Evolutionary conservation across 2,113 vertebrate genomes (phyloP).

Genomic region (Holacanthus passer): DNA sequence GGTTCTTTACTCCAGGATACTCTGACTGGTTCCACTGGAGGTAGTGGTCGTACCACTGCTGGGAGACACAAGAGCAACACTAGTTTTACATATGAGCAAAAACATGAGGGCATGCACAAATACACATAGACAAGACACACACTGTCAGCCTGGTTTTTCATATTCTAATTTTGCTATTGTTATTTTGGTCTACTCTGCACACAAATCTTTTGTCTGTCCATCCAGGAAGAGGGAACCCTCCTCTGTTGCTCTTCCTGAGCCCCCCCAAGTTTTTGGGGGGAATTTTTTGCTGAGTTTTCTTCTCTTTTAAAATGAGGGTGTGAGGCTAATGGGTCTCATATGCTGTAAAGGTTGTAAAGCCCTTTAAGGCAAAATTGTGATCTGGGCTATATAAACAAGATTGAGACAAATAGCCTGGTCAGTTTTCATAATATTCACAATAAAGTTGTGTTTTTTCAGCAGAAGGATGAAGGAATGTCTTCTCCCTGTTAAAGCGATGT

Average conservation of each 20-base stretch:
- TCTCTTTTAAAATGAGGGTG: too few species aligned
- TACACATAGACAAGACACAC: not conserved
- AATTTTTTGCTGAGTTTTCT: too few species aligned
- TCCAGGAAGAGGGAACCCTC: not conserved
- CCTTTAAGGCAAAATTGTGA: not conserved
- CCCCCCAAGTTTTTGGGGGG: too few species aligned
- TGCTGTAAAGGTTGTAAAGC: not conserved
- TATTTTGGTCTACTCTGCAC: not conserved
- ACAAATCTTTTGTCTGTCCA: not conserved
- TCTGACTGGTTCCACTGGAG: slow-evolving; percentile 88
- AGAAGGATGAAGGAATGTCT: not conserved
- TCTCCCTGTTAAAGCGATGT: not conserved
- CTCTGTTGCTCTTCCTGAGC: too few species aligned
- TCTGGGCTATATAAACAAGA: not conserved
- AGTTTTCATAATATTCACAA: slow-evolving; percentile 4
- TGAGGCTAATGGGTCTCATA: too few species aligned
- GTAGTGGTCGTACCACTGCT: slow-evolving; percentile 88
- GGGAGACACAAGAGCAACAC: slow-evolving; percentile 42
- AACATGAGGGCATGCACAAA: not conserved
- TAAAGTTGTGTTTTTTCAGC: not conserved
- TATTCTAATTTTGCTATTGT: not conserved
- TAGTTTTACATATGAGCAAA: slow-evolving; percentile 4
- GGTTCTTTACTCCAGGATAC: slow-evolving; percentile 86
- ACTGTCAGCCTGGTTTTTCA: not conserved
- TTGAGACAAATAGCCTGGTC: not conserved